These are phyloP conservation scores for Lasioglossum figueresi DNA, from an alignment of 2,888 invertebrate species.

Conservation along the genomic window DNA sequence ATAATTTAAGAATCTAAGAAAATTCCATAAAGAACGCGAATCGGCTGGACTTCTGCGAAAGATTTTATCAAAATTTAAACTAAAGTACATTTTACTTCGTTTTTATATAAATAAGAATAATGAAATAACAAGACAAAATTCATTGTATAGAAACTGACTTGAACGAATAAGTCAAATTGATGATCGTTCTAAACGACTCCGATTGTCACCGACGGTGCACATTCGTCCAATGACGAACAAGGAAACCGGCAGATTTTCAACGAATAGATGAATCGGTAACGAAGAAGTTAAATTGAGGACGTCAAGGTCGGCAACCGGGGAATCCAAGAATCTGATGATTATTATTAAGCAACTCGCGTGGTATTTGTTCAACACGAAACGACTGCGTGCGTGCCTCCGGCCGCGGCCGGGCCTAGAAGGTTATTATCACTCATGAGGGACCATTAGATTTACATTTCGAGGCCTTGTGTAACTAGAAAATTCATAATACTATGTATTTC, in stretches of 20 bases:
- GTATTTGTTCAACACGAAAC: neutral
- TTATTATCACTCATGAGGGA: neutral
- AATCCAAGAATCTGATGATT: constrained; percentile 9
- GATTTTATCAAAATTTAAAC: neutral
- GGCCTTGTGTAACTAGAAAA: neutral
- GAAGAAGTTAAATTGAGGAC: neutral
- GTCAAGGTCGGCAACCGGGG: neutral
- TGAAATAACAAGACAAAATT: too few species aligned
- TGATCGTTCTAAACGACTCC: neutral
- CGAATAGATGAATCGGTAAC: neutral
- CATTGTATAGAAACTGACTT: too few species aligned
- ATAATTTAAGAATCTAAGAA: neutral
- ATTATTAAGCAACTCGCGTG: neutral
- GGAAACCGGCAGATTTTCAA: neutral
- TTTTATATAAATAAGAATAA: too few species aligned
- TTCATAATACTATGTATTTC: neutral
- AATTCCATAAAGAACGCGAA: neutral
- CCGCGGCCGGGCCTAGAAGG: neutral
- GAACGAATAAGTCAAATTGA: neutral
- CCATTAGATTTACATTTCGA: neutral
- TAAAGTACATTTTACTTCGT: too few species aligned
- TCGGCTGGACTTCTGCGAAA: too few species aligned
- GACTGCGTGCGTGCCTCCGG: neutral
- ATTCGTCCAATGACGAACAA: neutral
- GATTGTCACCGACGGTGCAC: neutral